These are phyloP conservation scores for Tricholauxania praeusta DNA, from an alignment of 2,888 invertebrate species.

Conservation along the genomic window DNA sequence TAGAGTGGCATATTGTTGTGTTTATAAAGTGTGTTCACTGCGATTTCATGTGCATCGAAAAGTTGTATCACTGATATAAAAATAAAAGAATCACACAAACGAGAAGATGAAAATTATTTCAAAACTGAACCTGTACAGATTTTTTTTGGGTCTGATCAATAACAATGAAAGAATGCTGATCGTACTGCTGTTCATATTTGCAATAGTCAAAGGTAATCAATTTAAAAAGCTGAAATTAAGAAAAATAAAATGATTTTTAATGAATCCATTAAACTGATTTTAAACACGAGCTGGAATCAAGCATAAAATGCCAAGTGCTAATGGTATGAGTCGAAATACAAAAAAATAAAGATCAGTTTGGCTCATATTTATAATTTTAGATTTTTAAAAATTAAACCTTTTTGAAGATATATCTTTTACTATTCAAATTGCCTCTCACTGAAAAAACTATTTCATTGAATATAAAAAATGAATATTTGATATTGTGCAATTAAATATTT, in stretches of 20 bases:
- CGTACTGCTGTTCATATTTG: slow-evolving; percentile 56
- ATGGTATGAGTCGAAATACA: too few species aligned
- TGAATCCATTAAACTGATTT: neutral
- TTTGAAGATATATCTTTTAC: too few species aligned
- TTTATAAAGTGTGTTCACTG: neutral
- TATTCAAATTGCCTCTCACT: too few species aligned
- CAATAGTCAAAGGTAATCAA: slow-evolving; percentile 59
- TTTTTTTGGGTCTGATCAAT: slow-evolving; percentile 49
- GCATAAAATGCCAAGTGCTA: too few species aligned
- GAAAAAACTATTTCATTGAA: too few species aligned
- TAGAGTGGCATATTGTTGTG: neutral
- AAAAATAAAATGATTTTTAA: neutral
- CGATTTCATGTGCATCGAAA: neutral
- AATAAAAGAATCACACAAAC: neutral
- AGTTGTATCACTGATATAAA: slow-evolving; percentile 1
- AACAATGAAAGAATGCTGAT: slow-evolving; percentile 63
- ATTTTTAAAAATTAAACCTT: too few species aligned
- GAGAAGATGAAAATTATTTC: slow-evolving; percentile 43
- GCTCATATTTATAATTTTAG: too few species aligned
- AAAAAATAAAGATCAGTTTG: too few species aligned
- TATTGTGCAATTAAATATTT: too few species aligned
- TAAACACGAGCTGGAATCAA: too few species aligned
- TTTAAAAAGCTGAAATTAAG: neutral
- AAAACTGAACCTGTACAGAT: slow-evolving; percentile 52
- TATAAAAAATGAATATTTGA: too few species aligned